A percentile compares a stretch with the other conserved stretches of the same genome.
These are phyloP conservation scores for Neogale vison DNA, from an alignment of 2,113 vertebrate species.

Conservation along the genomic window DNA sequence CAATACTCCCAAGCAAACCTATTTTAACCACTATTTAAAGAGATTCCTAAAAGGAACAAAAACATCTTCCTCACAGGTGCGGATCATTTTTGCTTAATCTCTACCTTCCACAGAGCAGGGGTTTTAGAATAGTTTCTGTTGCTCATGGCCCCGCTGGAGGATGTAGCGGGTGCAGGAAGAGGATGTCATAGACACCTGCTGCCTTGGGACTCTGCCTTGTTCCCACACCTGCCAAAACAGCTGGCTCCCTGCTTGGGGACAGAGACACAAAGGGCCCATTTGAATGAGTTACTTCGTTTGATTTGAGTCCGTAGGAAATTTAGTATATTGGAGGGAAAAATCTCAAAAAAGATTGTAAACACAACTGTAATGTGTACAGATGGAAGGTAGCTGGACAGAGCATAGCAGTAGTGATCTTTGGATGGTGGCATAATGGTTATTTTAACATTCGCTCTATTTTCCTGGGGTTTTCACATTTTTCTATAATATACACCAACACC, in stretches of 20 bases:
- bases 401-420: background rate
- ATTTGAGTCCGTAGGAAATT: conserved; percentile 56
- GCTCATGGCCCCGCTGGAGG: conserved; percentile 2
- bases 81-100: conserved; percentile 30
- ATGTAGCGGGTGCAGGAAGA: background rate
- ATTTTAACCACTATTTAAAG: conserved; percentile 28
- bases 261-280: conserved; percentile 35
- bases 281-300: conserved; percentile 55
- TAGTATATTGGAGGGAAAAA: background rate
- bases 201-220: background rate
- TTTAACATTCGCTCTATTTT: background rate
- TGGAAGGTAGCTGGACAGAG: background rate
- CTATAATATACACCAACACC: background rate
- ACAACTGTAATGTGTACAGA: background rate
- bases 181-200: conserved; percentile 7
- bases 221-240: conserved; percentile 54
- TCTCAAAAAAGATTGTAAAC: background rate
- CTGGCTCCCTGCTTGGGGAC: conserved; percentile 15
- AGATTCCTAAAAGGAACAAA: conserved; percentile 30
- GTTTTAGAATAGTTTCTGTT: conserved; percentile 20
- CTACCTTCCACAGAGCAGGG: background rate
- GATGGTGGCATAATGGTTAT: background rate
- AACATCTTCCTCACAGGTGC: conserved; percentile 21
- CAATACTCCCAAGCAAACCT: background rate
- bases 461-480: background rate